Base-by-base conservation (phyloP, 2,888 invertebrate species). In the Schrankia costaestrigalis region DNA sequence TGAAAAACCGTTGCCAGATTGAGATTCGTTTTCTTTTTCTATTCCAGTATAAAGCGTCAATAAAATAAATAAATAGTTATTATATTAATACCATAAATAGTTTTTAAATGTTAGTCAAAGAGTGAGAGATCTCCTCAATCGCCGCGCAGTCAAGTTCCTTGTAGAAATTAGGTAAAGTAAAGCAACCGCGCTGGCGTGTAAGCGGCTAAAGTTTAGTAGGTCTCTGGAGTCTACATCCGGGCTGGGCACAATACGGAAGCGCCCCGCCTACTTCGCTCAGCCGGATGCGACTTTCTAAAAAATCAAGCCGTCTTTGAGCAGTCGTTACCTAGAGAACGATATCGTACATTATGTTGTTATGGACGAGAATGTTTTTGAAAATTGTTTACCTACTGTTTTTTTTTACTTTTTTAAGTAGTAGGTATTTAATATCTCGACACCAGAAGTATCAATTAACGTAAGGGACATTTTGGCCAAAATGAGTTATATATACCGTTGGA, bases 271-370 rank as follows among this genome's bases (percentile, higher is more conserved):
- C 65, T 62, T 47, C 46, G 57, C 63, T 56, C 52, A 82, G 70
- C 82, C 86, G 86, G 86, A 86, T 85, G 71, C 77, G 54, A 84
- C 86, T 87, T 86, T 87, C 86, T 87, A 87, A 86, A 85, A 84
- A 83, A 80, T 77, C 76, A 74, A 71, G 73, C 71, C 69, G n/a
- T n/a, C n/a, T n/a, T n/a, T n/a, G 68, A 75, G 41, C 66, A 53
- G 58, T 46, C 55, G 56, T 45, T 42, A 38, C 50, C 41, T 56
- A 46, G 46, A 47, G 42, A 55, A 44, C 38, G 35, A 51, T 55
- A 51, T 48, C 46, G 48, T 46, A 50, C 32, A 35, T 10, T 3
- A 43, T 41, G 41, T 35, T 44, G 36, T 47, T 35, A 26, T 18
- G 21, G 26, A 30, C 26, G 25, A 32, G 11, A 34, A 27, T 19